These are phyloP conservation scores for Campopleginae sp. DNA, from an alignment of 2,888 invertebrate species.

Conservation along the genomic window DNA sequence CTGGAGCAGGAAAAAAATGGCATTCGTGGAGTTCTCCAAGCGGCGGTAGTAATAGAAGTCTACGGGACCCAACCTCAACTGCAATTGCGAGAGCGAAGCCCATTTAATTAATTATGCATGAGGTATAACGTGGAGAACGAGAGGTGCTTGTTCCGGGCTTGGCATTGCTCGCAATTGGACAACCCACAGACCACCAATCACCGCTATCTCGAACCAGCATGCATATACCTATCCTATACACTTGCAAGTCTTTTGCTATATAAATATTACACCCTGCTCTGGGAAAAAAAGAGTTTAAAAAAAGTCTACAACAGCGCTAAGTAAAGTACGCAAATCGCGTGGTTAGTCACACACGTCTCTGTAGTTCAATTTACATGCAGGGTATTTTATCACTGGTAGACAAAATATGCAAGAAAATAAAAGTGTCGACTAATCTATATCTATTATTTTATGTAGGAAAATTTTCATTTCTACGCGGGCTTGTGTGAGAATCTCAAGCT, in stretches of 20 bases:
- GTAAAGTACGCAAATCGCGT: constrained; percentile 32
- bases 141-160: constrained; percentile 39
- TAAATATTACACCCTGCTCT: constrained; percentile 26
- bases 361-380: constrained; percentile 5
- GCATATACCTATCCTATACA: neutral
- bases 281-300: constrained; percentile 24
- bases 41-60: constrained; percentile 50
- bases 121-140: constrained; percentile 59
- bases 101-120: constrained; percentile 82
- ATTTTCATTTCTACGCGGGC: neutral
- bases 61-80: constrained; percentile 72
- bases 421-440: constrained; percentile 1
- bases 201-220: constrained; percentile 69
- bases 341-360: constrained; percentile 8
- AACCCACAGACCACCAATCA: constrained; percentile 72
- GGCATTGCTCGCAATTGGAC: constrained; percentile 57
- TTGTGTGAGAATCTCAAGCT: neutral
- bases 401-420: neutral
- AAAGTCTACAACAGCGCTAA: constrained; percentile 9
- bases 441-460: neutral
- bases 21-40: constrained; percentile 18
- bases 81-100: constrained; percentile 77
- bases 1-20: constrained; percentile 21
- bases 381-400: neutral
- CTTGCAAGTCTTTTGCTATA: constrained; percentile 49